A percentile compares a stretch with the other conserved stretches of the same genome.
Evolutionary conservation across 2,797 vertebrate genomes (phyloP).

Genomic region (Hephaestus fuliginosus): DNA sequence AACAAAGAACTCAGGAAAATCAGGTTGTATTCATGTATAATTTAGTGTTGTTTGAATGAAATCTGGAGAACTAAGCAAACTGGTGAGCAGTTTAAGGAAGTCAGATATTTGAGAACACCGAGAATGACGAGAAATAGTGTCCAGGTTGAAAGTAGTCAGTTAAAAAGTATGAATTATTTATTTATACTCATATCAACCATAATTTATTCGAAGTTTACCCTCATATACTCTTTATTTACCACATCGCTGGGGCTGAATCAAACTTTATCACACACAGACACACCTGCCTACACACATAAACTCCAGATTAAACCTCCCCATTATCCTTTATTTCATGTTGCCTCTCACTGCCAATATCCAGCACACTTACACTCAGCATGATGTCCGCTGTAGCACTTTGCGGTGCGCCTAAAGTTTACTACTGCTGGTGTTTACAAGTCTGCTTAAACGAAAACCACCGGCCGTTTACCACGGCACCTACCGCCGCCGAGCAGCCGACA

Average conservation of each 20-base stretch:
- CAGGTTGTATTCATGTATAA: neutral
- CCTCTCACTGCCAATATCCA: constrained; percentile 43
- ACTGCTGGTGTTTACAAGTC: constrained; percentile 78
- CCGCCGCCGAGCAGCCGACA: constrained; percentile 58
- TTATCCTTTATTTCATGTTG: constrained; percentile 36
- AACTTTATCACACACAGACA: constrained; percentile 9
- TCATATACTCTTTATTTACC: neutral
- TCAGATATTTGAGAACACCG: neutral
- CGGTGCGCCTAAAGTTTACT: constrained; percentile 67
- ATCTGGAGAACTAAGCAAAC: too few species aligned
- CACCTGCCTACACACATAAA: constrained; percentile 56
- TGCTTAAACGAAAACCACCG: constrained; percentile 69
- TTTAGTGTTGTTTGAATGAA: constrained; percentile 19
- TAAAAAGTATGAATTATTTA: neutral
- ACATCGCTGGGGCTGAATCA: neutral
- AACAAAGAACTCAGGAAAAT: neutral
- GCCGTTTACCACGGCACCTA: constrained; percentile 68
- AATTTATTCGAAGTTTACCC: neutral
- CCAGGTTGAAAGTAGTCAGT: neutral
- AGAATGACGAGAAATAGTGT: constrained; percentile 1
- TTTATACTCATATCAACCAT: neutral
- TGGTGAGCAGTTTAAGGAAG: neutral
- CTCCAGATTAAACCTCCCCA: constrained; percentile 24
- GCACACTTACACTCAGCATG: constrained; percentile 56
- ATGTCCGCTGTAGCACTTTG: constrained; percentile 49